Evolutionary conservation across 2,888 invertebrate genomes (phyloP), one percentile per base, ranked within the genome.

Genomic region (Drosophila emarginata): DNA sequence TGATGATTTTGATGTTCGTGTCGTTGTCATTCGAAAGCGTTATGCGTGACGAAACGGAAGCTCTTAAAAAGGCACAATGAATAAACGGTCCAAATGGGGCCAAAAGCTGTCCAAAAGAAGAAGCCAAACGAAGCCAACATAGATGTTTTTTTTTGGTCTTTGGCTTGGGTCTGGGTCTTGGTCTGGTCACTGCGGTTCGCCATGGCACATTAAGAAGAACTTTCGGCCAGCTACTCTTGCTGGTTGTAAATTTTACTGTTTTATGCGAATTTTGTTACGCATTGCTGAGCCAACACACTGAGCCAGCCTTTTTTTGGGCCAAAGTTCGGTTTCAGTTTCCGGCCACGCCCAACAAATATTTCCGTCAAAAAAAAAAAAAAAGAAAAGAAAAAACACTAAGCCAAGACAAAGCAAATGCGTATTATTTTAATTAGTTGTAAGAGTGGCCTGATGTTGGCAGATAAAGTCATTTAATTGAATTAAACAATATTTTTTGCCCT

Each of bases 11-110:
- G 75, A 84, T 84, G 83, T 77, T 74, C 72, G 70, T 84, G 78
- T 77, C 78, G 73, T 85, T 84, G 78, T 79, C 80, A 72, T 85
- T 88, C 65, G 73, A 77, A 86, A 80, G 80, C 87, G 84, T 83
- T 83, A 86, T 79, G 88, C 77, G 80, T 86, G 79, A 83, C 80
- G 77, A 86, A 86, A 76, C 77, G 87, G 87, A 86, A 77, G 76
- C 79, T 74, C 77, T 80, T 86, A 79, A 86, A 52, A 78, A 80
- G 71, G 76, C 76, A 72, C 77, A 86, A 87, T 82, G 80, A 82
- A 74, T 80, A 76, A 81, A 79, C 67, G 76, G 67, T 79, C 69
- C 64, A 79, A 79, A 81, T 78, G 79, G 67, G 82, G 79, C 79
- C 82, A 87, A 79, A 77, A 67, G 68, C 68, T 67, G 65, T 36